Evolutionary conservation across 2,888 invertebrate genomes (phyloP), one percentile per base, ranked within the genome.

Genomic region (Cerastis leucographa): DNA sequence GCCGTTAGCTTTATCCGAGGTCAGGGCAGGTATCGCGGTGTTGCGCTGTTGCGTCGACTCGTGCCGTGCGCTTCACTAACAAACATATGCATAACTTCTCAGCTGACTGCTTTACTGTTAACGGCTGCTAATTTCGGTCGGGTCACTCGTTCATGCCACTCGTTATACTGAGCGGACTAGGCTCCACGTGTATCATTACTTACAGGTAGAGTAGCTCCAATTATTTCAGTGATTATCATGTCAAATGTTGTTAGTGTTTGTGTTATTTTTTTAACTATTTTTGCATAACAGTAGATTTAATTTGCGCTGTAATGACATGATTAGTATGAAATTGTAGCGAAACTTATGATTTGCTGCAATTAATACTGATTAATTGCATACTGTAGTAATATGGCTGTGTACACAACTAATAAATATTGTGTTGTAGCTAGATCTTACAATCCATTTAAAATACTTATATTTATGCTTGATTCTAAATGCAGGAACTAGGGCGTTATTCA

Each of bases 1-100:
- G 91, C 95, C 95, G 95, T 95, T 95, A 94, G 90, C 92, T 92
- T 92, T 94, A 92, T 77, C 95, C 95, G 94, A 96, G 95, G 95
- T 95, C 96, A 95, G 94, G 94, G 94, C 91, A 91, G 90, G 91
- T 89, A 89, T 89, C 84, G 59, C 73, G 77, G 80, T 88, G 84
- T 80, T 84, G 79, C 88, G 88, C 83, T 87, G 84, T 80, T 85
- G 80, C 88, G 88, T 82, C 80, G 54, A 74, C 74, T 54, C 54
- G 84, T 87, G 88, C 83, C 81, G 85, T 83, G 81, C 83, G 85
- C 83, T 85, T 81, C 79, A 83, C 86, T 86, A 82, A 90, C 77
- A 89, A 91, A 91, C 90, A 89, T 90, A 87, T 91, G 89, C 90
- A 91, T 86, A 88, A 84, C 89, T 86, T 85, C 87, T 82, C 92